phyloP scores from a whole-genome alignment of 2,888 invertebrate species.

The Drosophila sordidula region DNA sequence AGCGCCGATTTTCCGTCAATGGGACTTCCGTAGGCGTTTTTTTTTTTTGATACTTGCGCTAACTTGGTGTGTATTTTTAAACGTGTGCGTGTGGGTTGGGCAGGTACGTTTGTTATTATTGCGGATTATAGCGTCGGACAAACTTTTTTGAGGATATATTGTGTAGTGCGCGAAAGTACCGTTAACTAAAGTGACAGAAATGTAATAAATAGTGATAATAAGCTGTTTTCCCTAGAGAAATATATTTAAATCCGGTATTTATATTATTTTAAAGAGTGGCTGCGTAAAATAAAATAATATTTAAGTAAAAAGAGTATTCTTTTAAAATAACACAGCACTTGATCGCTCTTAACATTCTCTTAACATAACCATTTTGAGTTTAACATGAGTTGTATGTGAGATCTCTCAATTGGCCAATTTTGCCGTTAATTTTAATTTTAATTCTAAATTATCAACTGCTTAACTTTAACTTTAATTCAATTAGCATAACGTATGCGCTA shows the following conservation, averaged over 20 bases:
- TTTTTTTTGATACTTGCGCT: conserved; percentile 13
- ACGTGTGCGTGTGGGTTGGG: conserved; percentile 13
- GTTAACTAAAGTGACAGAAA: conserved; percentile 1
- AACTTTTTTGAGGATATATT: conserved; percentile 22
- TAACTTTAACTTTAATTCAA: background rate
- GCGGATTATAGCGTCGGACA: conserved; percentile 37
- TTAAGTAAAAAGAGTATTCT: background rate
- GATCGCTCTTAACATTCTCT: conserved; percentile 4
- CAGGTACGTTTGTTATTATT: conserved; percentile 51
- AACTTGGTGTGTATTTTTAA: conserved; percentile 44
- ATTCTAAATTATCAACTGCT: background rate
- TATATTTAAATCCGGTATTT: too few species aligned
- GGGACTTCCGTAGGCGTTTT: conserved; percentile 46
- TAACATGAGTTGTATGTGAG: conserved; percentile 9
- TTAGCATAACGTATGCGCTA: too few species aligned
- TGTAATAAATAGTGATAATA: too few species aligned
- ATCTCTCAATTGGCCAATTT: background rate
- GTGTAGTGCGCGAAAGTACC: conserved; percentile 7
- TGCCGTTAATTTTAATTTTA: conserved; percentile 30
- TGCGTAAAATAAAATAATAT: background rate
- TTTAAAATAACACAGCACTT: background rate
- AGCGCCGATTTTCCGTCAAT: conserved; percentile 67
- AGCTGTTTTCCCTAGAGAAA: too few species aligned
- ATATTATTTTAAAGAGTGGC: background rate
- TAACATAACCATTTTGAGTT: conserved; percentile 19